Evolutionary conservation across 2,797 vertebrate species (phyloP).

Genomic region (Lophius americanus): DNA sequence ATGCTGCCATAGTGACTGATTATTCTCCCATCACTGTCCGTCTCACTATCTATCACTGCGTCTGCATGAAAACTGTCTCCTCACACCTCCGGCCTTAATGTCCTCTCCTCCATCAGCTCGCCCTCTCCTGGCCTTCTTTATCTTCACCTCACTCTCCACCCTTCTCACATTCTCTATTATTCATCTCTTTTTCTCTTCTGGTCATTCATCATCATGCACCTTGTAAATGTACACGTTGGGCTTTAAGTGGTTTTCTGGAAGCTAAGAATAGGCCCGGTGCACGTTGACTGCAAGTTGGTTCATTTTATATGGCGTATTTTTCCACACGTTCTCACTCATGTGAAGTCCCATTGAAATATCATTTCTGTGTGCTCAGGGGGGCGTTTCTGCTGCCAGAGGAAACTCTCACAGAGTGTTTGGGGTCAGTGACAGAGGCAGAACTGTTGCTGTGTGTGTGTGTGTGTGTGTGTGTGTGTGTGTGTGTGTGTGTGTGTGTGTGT

Average conservation of each 20-base stretch:
- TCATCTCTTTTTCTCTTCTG: not conserved
- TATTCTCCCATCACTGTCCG: slow-evolving; percentile 36
- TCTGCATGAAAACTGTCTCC: slow-evolving; percentile 6
- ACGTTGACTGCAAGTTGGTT: slow-evolving; percentile 11
- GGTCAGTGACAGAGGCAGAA: slow-evolving; percentile 39
- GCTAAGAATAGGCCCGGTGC: slow-evolving; percentile 52
- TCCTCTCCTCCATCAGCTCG: not conserved
- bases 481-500: slow-evolving; percentile 6
- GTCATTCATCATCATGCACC: slow-evolving; percentile 31
- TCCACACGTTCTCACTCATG: slow-evolving; percentile 60
- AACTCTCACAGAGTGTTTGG: slow-evolving; percentile 42
- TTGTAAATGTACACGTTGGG: slow-evolving; percentile 13
- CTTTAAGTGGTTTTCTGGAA: slow-evolving; percentile 41
- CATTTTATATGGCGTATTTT: slow-evolving; percentile 50
- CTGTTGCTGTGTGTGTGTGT: slow-evolving; percentile 13
- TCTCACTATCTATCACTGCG: slow-evolving; percentile 35
- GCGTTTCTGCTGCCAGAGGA: slow-evolving; percentile 47
- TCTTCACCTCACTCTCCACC: not conserved
- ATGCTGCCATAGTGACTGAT: slow-evolving; percentile 53
- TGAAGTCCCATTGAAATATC: slow-evolving; percentile 68
- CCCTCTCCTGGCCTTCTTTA: not conserved
- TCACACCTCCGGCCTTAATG: slow-evolving; percentile 4
- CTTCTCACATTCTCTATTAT: not conserved
- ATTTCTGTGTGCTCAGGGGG: slow-evolving; percentile 49
- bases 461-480: slow-evolving; percentile 19